Evolutionary conservation across 2,113 vertebrate species (phyloP), one percentile per base, ranked within the genome.

Genomic region (Podarcis cretensis): DNA sequence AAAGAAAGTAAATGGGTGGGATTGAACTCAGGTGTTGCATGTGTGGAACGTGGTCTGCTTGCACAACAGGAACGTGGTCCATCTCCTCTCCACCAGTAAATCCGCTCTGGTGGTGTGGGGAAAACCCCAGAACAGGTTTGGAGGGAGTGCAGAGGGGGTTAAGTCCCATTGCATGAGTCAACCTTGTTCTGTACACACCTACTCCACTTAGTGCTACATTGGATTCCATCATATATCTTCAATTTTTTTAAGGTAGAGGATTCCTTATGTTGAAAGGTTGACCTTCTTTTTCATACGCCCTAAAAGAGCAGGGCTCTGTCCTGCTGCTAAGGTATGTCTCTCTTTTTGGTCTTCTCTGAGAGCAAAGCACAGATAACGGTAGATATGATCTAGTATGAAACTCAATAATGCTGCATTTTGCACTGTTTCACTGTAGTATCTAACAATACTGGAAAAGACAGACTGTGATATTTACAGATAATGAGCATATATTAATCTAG

Each of bases 401-500:
- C 2, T n/a, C 2, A 48, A 10, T 48, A 65, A 3, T 83, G 16
- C 23, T 59, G 30, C 35, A 25, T 92, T 6, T 77, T 90, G 73
- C 79, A 8, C 65, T 83, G 89, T 84, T 25, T 10, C 63, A 63
- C 74, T 54, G 9, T 59, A 68, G 3, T n/a, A 85, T 90, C 2
- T 74, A 91, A 66, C 69, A 23, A 35, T 54, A 54, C 27, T 57
- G n/a, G 10, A 25, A 48, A 43, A 73, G 27, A 48, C 13, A n/a
- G 30, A 57, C 2, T 74, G 7, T 4, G 85, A 12, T 89, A 23
- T 73, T 87, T 78, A 87, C 35, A 66, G 13, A 83, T 0, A 32
- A 40, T 6, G 73, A 25, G 25, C 40, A 68, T 32, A 25, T 9
- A 43, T 76, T 89, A 91, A 6, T 48, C 94, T 94, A 35, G 27